A percentile compares a stretch with the other conserved stretches of the same genome.
Evolutionary conservation across 2,888 invertebrate genomes (phyloP).

Genomic region (Eubasilissa splendida): DNA sequence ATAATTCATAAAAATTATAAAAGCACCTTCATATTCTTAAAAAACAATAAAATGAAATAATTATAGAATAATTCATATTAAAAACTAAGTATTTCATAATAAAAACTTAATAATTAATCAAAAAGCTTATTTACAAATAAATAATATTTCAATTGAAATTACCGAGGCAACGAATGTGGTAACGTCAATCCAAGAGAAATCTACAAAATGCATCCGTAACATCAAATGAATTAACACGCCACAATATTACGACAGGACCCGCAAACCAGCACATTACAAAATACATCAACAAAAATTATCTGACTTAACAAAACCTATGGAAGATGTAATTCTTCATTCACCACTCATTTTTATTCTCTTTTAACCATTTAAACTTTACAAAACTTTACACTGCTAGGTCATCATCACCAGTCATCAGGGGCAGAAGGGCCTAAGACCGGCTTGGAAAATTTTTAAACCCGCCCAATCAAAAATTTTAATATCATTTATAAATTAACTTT

Average conservation of each 20-base stretch:
- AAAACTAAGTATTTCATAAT: neutral
- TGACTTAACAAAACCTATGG: too few species aligned
- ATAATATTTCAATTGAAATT: conserved; percentile 7
- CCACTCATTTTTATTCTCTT: too few species aligned
- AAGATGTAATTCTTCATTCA: too few species aligned
- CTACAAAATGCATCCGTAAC: conserved; percentile 7
- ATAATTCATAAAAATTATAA: neutral
- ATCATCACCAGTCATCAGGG: too few species aligned
- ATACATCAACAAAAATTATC: neutral
- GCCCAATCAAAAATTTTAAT: too few species aligned
- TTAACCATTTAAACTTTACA: too few species aligned
- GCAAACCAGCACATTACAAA: conserved; percentile 11
- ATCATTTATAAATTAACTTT: too few species aligned
- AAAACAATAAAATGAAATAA: neutral
- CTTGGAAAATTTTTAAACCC: too few species aligned
- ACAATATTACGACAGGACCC: conserved; percentile 1
- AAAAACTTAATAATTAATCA: conserved; percentile 20
- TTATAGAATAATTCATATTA: too few species aligned
- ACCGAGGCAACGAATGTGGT: neutral
- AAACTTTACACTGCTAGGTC: too few species aligned
- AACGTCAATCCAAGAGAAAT: neutral
- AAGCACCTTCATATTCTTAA: conserved; percentile 21
- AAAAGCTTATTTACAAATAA: conserved; percentile 30
- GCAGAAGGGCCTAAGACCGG: too few species aligned
- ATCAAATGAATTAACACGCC: neutral